A percentile compares a stretch with the other conserved stretches of the same genome.
These are phyloP conservation scores for Danio tinwini DNA, from an alignment of 2,797 vertebrate genomes.

Conservation along the genomic window DNA sequence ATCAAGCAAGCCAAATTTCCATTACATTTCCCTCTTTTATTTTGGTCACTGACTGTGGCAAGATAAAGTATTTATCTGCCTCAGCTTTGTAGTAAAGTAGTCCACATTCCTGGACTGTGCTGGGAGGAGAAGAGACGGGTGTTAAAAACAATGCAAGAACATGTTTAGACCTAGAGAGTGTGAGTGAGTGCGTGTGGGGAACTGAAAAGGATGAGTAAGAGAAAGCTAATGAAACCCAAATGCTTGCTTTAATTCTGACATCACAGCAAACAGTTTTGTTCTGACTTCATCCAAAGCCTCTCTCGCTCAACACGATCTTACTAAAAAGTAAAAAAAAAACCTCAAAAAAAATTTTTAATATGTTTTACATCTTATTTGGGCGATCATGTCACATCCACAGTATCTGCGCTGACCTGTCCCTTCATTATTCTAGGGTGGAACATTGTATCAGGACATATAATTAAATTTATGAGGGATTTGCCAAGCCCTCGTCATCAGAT, in stretches of 20 bases:
- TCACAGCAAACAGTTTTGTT: background rate
- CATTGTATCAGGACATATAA: background rate
- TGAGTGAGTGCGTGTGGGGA: constrained; percentile 7
- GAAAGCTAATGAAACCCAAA: background rate
- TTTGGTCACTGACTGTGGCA: background rate
- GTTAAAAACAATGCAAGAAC: constrained; percentile 58
- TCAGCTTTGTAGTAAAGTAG: constrained; percentile 67
- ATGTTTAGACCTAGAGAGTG: constrained; percentile 74
- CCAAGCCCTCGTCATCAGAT: constrained; percentile 8
- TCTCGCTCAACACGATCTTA: background rate
- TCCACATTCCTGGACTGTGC: constrained; percentile 78
- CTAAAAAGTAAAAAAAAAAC: too few relatives aligned
- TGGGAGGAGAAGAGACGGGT: constrained; percentile 57
- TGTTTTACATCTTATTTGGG: constrained; percentile 51
- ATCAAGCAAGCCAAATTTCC: background rate
- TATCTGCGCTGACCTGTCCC: constrained; percentile 22
- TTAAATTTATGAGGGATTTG: constrained; percentile 15
- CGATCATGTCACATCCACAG: background rate
- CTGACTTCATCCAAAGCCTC: background rate
- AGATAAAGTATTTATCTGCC: background rate
- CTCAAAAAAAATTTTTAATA: too few relatives aligned
- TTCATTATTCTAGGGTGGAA: constrained; percentile 6
- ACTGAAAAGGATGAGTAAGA: background rate
- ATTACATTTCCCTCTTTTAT: background rate
- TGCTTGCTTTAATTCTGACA: background rate